Evolutionary conservation across 2,797 vertebrate species (phyloP), one percentile per base, ranked within the genome.

Genomic region (Coccyzus lansbergi): DNA sequence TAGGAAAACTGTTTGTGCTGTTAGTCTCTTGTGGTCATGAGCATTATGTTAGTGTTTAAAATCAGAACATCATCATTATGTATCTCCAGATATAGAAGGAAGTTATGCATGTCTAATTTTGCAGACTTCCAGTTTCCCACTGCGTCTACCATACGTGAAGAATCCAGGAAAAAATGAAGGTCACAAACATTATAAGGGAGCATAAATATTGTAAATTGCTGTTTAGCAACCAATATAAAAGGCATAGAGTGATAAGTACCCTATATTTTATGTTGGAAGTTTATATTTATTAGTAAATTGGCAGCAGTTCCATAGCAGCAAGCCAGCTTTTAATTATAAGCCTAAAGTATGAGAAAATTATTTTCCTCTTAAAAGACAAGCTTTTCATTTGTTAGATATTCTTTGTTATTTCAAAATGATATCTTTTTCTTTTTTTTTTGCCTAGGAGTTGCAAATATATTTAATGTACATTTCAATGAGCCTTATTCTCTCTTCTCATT

Each of bases 151-250:
- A 34, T 94, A 87, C 92, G 83, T 84, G 76, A 83, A 75, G n/a
- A 92, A 90, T 55, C 5, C 60, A 76, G 42, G 12, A 91, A 72
- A 55, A 88, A 36, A 71, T 1, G 0, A 67, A 89, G 77, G 49
- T 95, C 56, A 85, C 24, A 77, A 70, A 55, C 21, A 42, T 51
- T 82, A 31, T 38, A 29, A 93, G 84, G 77, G 26, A 75, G 38
- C 51, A 42, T 91, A 94, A 93, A 87, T 88, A 88, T 38, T 91
- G 26, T 78, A 74, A 84, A 88, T 69, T 89, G 33, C n/a, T 81
- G 29, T 83, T 88, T 67, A 86, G 46, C 42, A 86, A 88, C 28
- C 44, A 64, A 12, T 62, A 55, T 71, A n/a, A 22, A 85, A 11
- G 60, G 12, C 63, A 60, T 28, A 34, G 18, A 64, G n/a, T 65